Base-by-base conservation (phyloP, 2,888 invertebrate species). In the Tortricodes alternella region DNA sequence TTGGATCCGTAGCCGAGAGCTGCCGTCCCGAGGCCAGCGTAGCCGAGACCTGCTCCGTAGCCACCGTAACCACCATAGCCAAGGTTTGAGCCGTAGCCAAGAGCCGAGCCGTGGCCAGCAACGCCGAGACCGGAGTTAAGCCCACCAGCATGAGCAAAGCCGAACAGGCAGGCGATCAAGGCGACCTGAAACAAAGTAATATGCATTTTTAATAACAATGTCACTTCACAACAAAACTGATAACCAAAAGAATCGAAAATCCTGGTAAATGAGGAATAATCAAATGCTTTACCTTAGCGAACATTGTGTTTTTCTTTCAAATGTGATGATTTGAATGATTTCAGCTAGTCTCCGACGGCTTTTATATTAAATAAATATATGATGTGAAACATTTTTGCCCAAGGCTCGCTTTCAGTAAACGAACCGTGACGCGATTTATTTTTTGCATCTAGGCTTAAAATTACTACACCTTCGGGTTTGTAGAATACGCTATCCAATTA, bases 351-450 rank as follows among this genome's bases (percentile, higher is more conserved):
- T 73, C 78, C 74, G 52, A 69, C 65, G 58, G 74, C 76, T 81
- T 83, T 76, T 83, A 83, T 83, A 83, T 74, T 57, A 70, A 74
- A 74, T 65, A n/a, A n/a, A 66, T 60, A 69, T 70, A 76, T 78
- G 77, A 79, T 79, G 76, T 64, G 67, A 69, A 58, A 32, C 62
- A 64, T 67, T 66, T 50, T 65, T 66, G 70, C n/a, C 71, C 82
- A 83, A 83, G 82, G 82, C 69, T 66, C 65, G 60, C 62, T 70
- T 73, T 70, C 72, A 71, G 69, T 80, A 77, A 83, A 73, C 80
- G 78, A 76, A 81, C 74, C 83, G 76, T 80, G 71, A 79, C 76
- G 62, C 66, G 64, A 68, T 73, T 74, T 75, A 74, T 76, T 76
- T 46, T 53, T 53, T 53, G 43, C 27, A 43, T 11, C 21, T 39